phyloP scores from a whole-genome alignment of 2,888 invertebrate genomes.

The Eupithecia subfuscata region DNA sequence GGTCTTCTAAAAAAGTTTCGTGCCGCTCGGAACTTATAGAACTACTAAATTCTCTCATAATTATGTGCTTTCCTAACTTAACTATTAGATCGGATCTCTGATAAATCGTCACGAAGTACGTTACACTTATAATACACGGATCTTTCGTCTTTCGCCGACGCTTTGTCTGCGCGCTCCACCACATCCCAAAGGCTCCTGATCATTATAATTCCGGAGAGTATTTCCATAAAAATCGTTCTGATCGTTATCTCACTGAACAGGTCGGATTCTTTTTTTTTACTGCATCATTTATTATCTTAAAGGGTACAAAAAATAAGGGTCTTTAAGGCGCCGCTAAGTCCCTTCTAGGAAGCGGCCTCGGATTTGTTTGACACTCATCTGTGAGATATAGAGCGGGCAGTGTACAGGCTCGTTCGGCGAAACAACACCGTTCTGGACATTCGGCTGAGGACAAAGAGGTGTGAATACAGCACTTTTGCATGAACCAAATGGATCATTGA shows the following conservation, averaged over 20 bases:
- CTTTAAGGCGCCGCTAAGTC: constrained; percentile 80
- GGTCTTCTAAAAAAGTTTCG: background rate
- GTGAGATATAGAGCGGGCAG: constrained; percentile 77
- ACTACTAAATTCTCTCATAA: constrained; percentile 27
- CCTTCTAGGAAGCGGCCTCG: constrained; percentile 78
- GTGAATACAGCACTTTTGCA: constrained; percentile 71
- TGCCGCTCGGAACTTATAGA: background rate
- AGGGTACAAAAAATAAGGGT: constrained; percentile 78
- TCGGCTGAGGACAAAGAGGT: constrained; percentile 68
- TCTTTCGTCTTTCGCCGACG: constrained; percentile 74
- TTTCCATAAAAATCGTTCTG: constrained; percentile 83
- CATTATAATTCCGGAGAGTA: constrained; percentile 81
- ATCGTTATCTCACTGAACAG: constrained; percentile 82
- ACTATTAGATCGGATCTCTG: constrained; percentile 58
- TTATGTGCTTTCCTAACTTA: constrained; percentile 29
- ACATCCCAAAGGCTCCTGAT: constrained; percentile 81
- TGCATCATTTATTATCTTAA: constrained; percentile 83
- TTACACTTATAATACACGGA: constrained; percentile 47
- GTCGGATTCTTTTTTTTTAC: constrained; percentile 80
- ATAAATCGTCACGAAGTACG: constrained; percentile 52
- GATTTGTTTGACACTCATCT: constrained; percentile 81
- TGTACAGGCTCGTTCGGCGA: constrained; percentile 70
- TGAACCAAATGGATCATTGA: constrained; percentile 42
- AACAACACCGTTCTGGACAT: constrained; percentile 57
- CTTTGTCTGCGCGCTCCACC: constrained; percentile 80